A percentile compares a stretch with the other conserved stretches of the same genome.
These are phyloP conservation scores for Chamaea fasciata DNA, from an alignment of 2,113 vertebrate species.

Conservation along the genomic window DNA sequence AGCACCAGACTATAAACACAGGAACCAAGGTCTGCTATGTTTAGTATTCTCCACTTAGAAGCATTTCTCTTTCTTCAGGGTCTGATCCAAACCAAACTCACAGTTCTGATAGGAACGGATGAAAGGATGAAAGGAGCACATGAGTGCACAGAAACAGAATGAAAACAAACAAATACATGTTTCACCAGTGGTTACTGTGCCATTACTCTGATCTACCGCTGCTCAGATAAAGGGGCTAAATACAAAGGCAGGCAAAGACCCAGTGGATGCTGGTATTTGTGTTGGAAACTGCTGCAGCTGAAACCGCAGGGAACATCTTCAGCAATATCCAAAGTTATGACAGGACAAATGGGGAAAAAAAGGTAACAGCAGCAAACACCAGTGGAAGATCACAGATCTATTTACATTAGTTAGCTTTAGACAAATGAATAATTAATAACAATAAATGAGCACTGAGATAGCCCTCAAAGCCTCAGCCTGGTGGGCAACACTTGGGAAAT, in stretches of 20 bases:
- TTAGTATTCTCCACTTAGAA: neutral
- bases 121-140: neutral
- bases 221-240: neutral
- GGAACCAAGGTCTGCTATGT: neutral
- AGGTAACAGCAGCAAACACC: neutral
- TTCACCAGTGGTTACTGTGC: neutral
- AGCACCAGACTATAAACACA: neutral
- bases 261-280: neutral
- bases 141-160: neutral
- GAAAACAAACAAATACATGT: constrained; percentile 40
- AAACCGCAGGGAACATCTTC: constrained; percentile 7
- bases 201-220: constrained; percentile 18
- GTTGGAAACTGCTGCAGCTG: neutral
- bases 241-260: neutral
- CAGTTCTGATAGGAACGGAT: neutral
- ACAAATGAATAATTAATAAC: neutral
- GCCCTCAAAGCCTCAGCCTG: neutral
- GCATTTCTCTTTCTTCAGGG: neutral
- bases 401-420: neutral
- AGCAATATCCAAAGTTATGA: neutral
- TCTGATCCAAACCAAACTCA: neutral
- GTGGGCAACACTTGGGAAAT: neutral
- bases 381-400: neutral
- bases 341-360: neutral
- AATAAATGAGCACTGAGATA: neutral